Percentiles rank a stretch among this genome's conserved stretches.
Evolutionary conservation across 2,888 invertebrate genomes (phyloP).

Genomic region (Chloroclysta siterata): DNA sequence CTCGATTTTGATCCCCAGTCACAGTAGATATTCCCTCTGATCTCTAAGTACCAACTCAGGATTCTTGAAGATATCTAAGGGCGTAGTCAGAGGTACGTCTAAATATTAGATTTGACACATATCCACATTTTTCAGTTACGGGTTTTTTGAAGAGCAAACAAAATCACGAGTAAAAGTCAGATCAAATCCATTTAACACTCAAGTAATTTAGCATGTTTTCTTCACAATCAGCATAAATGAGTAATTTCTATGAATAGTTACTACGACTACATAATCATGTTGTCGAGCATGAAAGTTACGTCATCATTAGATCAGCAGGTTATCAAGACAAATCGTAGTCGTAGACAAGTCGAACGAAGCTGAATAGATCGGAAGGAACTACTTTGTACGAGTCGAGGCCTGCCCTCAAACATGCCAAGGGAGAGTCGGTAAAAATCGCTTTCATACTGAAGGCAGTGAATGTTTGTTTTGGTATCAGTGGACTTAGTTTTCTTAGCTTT

Average conservation of each 20-base stretch:
- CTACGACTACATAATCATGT: slow-evolving; percentile 28
- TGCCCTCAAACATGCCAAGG: background rate
- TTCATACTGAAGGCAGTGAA: background rate
- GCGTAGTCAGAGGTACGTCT: too few species aligned
- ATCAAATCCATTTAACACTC: too few species aligned
- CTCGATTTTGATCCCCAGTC: too few species aligned
- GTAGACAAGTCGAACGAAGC: too few species aligned
- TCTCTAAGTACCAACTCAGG: too few species aligned
- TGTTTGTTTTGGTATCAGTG: background rate
- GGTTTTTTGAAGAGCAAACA: too few species aligned
- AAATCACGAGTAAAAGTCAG: too few species aligned
- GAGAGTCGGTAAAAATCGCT: background rate
- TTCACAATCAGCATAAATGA: slow-evolving; percentile 20
- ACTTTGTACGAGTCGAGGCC: slow-evolving; percentile 32
- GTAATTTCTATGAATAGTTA: slow-evolving; percentile 26
- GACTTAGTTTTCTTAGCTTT: too few species aligned
- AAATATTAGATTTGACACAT: too few species aligned
- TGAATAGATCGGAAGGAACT: slow-evolving; percentile 38
- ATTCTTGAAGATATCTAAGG: too few species aligned
- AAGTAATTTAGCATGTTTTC: slow-evolving; percentile 11
- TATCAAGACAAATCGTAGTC: slow-evolving; percentile 31
- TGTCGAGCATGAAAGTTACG: slow-evolving; percentile 25
- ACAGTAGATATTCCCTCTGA: too few species aligned
- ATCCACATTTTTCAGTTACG: too few species aligned
- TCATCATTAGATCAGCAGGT: slow-evolving; percentile 31